These are phyloP conservation scores for Halisarca cf. caerulea DNA, from an alignment of 37 sponge, comb jelly and placozoan genomes.

Conservation along the genomic window DNA sequence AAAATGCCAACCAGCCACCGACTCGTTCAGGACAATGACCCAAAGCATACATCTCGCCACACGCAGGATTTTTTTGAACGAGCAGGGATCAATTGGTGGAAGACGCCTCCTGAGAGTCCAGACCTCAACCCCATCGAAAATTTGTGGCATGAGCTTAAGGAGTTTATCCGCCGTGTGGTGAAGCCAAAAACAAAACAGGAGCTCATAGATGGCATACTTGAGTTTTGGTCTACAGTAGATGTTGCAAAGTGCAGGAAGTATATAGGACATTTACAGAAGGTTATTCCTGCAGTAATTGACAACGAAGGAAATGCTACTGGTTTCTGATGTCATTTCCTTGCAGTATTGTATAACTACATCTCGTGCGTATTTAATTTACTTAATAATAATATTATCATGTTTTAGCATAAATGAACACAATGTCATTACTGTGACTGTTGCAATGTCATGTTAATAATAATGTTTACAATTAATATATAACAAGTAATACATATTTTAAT, in stretches of 20 bases:
- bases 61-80: not conserved
- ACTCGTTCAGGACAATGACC: conserved; percentile 43
- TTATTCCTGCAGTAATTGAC: conserved; percentile 29
- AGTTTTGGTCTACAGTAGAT: conserved; percentile 30
- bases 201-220: conserved; percentile 17
- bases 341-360: not conserved
- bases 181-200: conserved; percentile 32
- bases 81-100: conserved; percentile 45
- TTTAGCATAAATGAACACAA: too few species aligned
- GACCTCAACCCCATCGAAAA: conserved; percentile 49
- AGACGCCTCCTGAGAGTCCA: conserved; percentile 39
- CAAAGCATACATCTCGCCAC: conserved; percentile 29
- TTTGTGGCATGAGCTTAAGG: conserved; percentile 37
- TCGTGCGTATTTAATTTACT: not conserved
- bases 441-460: too few species aligned
- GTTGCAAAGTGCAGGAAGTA: conserved; percentile 16
- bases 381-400: not conserved
- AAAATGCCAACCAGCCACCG: conserved; percentile 5
- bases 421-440: too few species aligned
- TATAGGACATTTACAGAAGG: conserved; percentile 24
- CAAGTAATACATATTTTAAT: too few species aligned
- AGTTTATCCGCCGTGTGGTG: conserved; percentile 32
- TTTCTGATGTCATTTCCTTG: not conserved
- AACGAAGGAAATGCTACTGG: conserved; percentile 35
- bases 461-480: too few species aligned